Base-by-base conservation (phyloP, 2,797 vertebrate genomes). In the Micropoecilia bifurca region DNA sequence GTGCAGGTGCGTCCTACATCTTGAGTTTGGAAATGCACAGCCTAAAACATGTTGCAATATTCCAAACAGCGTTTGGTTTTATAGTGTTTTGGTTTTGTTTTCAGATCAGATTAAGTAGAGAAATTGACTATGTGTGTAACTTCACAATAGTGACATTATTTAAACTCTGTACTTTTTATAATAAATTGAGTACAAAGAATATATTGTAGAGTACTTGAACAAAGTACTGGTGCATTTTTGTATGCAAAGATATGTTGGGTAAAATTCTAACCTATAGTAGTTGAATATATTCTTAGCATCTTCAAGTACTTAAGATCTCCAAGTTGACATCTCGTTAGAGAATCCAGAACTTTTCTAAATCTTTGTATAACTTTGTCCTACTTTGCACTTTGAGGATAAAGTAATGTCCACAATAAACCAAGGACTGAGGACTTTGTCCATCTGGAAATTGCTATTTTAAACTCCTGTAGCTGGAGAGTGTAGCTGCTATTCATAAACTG, bases 1-100 rank as follows among this genome's bases (percentile, higher is more conserved):
- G 45, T 75, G 47, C 84, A 91, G 82, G 84, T 85, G 85, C 85
- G 47, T 81, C 50, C 4, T 46, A 33, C 22, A 72, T 79, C 20
- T 63, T 36, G 59, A 36, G 55, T 36, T 71, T 61, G 69, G 20
- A 36, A 50, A 50, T 39, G 16, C 36, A 53, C 13, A 76, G 13
- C 59, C 45, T 36, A 7, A 63, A 48, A 48, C 68, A 41, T 47
- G 3, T 41, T 39, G 41, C 6, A 1, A 46, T 18, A 43, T 12
- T 45, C 25, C 68, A 69, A 69, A n/a, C 41, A 46, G 7, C 16
- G 43, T 57, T 61, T 45, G 39, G 39, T 16, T 71, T 46, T 28
- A 7, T 6, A 71, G 5, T 18, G 45, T 46, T 28, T 46, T 14
- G 1, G 22, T 39, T 25, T 43, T n/a, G 13, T 43, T 61, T 45